These are phyloP conservation scores for Boloria selene DNA, from an alignment of 2,888 invertebrate species.

Conservation along the genomic window DNA sequence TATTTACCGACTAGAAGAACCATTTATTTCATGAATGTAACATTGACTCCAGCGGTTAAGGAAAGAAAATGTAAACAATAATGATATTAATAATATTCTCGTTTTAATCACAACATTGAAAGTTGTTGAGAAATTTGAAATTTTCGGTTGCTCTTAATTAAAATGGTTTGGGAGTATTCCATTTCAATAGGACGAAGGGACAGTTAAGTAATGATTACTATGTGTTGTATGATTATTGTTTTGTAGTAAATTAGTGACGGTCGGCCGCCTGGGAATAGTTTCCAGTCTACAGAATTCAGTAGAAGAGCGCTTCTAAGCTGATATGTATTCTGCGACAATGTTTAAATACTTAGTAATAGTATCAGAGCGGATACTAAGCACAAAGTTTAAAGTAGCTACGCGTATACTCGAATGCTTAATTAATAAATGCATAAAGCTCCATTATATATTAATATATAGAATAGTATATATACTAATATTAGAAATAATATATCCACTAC, in stretches of 20 bases:
- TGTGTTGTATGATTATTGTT: constrained; percentile 37
- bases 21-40: too few species aligned
- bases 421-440: background rate
- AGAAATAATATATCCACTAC: too few species aligned
- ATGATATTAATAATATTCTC: background rate
- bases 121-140: background rate
- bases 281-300: constrained; percentile 48
- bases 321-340: constrained; percentile 20
- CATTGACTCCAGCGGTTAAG: too few species aligned
- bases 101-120: background rate
- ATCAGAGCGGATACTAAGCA: background rate
- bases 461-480: too few species aligned
- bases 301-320: constrained; percentile 27
- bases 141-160: constrained; percentile 23
- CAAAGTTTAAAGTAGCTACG: background rate
- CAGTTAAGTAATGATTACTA: constrained; percentile 34
- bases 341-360: constrained; percentile 22
- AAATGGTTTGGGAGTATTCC: constrained; percentile 32
- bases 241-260: constrained; percentile 44
- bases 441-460: too few species aligned
- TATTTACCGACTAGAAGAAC: too few species aligned
- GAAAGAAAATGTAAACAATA: too few species aligned
- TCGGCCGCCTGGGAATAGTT: constrained; percentile 50
- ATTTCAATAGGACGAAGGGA: constrained; percentile 31
- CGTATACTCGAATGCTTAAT: background rate